These are phyloP conservation scores for Pipistrellus nathusii DNA, from an alignment of 2,797 vertebrate genomes.

Conservation along the genomic window DNA sequence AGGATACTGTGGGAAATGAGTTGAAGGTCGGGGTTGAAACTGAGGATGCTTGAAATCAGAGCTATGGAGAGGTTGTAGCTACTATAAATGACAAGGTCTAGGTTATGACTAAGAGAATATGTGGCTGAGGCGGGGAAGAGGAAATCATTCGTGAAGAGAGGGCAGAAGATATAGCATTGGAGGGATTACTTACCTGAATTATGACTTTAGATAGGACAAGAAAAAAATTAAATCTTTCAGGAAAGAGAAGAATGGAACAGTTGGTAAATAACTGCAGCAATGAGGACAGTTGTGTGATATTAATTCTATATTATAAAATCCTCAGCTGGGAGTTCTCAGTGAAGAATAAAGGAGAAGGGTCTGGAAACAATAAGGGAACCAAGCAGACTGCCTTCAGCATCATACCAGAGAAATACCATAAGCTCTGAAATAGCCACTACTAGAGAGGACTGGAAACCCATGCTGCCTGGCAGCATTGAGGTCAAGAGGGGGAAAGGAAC, in stretches of 20 bases:
- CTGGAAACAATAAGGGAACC: background rate
- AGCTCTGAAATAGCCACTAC: background rate
- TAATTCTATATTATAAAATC: background rate
- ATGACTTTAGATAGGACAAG: background rate
- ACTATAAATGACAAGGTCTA: background rate
- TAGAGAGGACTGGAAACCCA: background rate
- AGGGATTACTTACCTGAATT: background rate
- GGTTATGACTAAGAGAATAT: background rate
- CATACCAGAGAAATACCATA: background rate
- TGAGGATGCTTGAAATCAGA: background rate
- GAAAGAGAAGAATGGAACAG: background rate
- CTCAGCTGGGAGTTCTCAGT: background rate
- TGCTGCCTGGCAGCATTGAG: background rate
- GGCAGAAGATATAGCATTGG: background rate
- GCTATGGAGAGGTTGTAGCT: background rate
- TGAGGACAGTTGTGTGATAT: background rate
- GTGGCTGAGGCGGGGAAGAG: background rate
- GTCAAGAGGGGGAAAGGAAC: background rate
- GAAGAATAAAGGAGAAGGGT: background rate
- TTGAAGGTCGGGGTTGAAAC: background rate
- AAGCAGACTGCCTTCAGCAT: background rate
- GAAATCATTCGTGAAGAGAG: background rate
- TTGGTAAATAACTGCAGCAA: background rate
- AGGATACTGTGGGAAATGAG: background rate
- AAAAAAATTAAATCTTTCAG: background rate